Evolutionary conservation across 2,888 invertebrate species (phyloP).

Genomic region (Leptarthrus brevirostris): DNA sequence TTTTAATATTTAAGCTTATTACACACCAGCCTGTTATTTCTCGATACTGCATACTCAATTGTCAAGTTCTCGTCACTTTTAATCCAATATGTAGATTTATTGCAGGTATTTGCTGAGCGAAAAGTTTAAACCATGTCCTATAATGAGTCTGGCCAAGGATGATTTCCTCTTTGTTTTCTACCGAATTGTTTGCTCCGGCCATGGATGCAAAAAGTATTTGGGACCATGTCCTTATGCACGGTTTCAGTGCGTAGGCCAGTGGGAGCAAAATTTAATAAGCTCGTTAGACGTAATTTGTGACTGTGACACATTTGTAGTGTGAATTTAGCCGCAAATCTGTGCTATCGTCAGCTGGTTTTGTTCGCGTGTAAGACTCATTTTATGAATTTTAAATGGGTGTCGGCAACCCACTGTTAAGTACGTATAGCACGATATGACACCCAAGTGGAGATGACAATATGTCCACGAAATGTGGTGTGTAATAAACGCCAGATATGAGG

Average conservation of each 20-base stretch:
- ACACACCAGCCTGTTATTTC: no score
- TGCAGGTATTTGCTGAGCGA: no score
- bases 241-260: constrained; percentile 11
- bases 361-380: constrained; percentile 27
- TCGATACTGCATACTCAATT: no score
- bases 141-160: no score
- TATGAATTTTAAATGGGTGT: constrained; percentile 30
- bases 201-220: no score
- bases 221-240: neutral
- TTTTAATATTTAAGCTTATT: no score
- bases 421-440: neutral
- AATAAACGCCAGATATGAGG: neutral
- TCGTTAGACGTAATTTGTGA: constrained; percentile 44
- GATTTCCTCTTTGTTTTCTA: no score
- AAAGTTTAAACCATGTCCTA: no score
- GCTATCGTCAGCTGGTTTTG: constrained; percentile 40
- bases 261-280: constrained; percentile 37
- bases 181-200: no score
- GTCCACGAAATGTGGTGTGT: constrained; percentile 35
- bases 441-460: constrained; percentile 22
- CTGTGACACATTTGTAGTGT: constrained; percentile 43
- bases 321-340: constrained; percentile 41
- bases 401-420: neutral
- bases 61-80: no score
- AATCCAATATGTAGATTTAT: no score